Percentiles rank a stretch among this genome's conserved stretches.
Evolutionary conservation across 2,888 invertebrate species (phyloP).

Genomic region (Polymixis lichenea): DNA sequence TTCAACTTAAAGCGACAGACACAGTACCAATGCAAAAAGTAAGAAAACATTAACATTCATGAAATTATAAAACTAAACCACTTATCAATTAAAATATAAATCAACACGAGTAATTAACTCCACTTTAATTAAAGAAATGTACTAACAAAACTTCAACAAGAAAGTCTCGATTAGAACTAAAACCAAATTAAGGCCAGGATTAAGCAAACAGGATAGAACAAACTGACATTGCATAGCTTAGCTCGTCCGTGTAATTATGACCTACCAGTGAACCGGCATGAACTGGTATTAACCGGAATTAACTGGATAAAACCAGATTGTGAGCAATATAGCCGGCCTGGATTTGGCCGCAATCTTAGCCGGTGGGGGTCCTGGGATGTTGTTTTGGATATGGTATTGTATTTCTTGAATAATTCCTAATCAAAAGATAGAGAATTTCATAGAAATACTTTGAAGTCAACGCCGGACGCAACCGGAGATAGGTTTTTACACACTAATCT

Average conservation of each 20-base stretch:
- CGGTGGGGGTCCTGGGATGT: conserved; percentile 48
- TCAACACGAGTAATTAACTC: neutral
- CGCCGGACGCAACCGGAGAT: neutral
- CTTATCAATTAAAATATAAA: neutral
- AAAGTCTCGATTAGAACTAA: conserved; percentile 41
- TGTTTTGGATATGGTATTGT: conserved; percentile 56
- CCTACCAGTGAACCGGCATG: conserved; percentile 66
- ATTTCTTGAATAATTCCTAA: neutral
- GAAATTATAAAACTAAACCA: neutral
- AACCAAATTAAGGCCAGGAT: conserved; percentile 54
- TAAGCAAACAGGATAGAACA: conserved; percentile 49
- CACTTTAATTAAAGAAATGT: conserved; percentile 40
- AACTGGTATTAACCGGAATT: conserved; percentile 73
- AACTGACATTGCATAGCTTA: conserved; percentile 61
- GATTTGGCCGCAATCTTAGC: conserved; percentile 74
- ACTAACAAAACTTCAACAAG: conserved; percentile 31
- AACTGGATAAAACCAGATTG: conserved; percentile 75
- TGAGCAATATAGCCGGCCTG: conserved; percentile 74
- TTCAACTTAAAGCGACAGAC: neutral
- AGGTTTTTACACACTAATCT: neutral
- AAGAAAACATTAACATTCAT: neutral
- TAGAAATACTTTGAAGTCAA: neutral
- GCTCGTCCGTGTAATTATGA: conserved; percentile 66
- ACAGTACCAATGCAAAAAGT: neutral
- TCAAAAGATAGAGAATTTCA: neutral